These are phyloP conservation scores for Drosophila sordidula DNA, from an alignment of 2,888 invertebrate genomes.

Conservation along the genomic window DNA sequence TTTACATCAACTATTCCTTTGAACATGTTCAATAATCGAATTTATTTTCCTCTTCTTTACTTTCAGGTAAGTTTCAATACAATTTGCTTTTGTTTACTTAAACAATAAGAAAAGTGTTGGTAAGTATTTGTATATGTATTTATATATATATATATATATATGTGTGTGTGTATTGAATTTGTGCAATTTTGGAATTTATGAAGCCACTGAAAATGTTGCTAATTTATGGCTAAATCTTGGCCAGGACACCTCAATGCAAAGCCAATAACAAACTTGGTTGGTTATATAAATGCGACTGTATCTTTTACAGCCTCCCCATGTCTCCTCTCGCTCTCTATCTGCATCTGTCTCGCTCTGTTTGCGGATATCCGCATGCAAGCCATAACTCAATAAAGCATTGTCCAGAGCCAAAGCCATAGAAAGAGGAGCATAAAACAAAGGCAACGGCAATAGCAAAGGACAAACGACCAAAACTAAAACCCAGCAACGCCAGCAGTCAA, in stretches of 20 bases:
- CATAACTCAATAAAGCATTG: slow-evolving; percentile 80
- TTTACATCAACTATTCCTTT: slow-evolving; percentile 21
- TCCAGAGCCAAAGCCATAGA: slow-evolving; percentile 61
- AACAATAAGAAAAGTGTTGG: slow-evolving; percentile 24
- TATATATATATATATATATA: slow-evolving; percentile 18
- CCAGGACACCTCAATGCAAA: slow-evolving; percentile 61
- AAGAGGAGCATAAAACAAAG: slow-evolving; percentile 41
- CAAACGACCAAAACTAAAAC: slow-evolving; percentile 65
- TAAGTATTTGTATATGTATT: slow-evolving; percentile 55
- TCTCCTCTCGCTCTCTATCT: slow-evolving; percentile 6
- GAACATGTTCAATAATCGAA: slow-evolving; percentile 26
- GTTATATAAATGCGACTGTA: slow-evolving; percentile 58
- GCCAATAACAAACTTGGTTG: slow-evolving; percentile 67
- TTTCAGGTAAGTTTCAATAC: slow-evolving; percentile 66
- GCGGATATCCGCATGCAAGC: slow-evolving; percentile 81
- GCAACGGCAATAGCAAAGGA: slow-evolving; percentile 40
- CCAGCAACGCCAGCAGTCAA: slow-evolving; percentile 62
- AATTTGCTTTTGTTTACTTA: slow-evolving; percentile 22
- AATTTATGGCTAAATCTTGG: slow-evolving; percentile 67
- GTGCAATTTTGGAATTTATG: slow-evolving; percentile 56
- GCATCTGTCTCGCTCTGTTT: slow-evolving; percentile 42
- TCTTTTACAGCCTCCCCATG: neutral
- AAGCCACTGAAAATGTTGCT: slow-evolving; percentile 68
- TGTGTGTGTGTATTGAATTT: slow-evolving; percentile 4
- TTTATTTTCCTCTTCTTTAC: slow-evolving; percentile 22